Conservation (phyloP, 2,113 vertebrate genomes). For the Oceanites oceanicus region DNA sequence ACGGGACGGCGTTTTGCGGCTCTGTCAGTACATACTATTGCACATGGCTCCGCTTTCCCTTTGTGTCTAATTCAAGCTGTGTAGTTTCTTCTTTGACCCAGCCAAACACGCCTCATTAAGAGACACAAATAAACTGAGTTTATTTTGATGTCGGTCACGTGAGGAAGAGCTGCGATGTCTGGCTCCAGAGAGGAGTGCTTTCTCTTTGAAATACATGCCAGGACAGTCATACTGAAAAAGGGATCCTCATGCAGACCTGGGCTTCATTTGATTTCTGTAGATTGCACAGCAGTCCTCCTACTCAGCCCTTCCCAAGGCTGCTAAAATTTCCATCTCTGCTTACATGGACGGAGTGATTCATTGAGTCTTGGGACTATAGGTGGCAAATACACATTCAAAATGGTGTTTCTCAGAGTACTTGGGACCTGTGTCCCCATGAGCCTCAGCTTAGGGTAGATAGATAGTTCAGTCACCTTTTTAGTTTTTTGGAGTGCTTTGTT, state of each 20-base stretch:
- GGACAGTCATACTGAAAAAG: background rate
- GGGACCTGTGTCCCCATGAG: background rate
- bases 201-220: background rate
- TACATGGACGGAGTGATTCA: background rate
- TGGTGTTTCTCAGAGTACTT: background rate
- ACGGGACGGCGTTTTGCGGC: fast-evolving
- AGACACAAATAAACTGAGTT: background rate
- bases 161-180: background rate
- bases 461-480: background rate
- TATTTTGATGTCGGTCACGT: background rate
- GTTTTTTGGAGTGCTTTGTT: background rate
- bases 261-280: background rate
- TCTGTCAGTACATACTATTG: background rate
- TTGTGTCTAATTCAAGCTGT: background rate
- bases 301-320: background rate
- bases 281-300: background rate
- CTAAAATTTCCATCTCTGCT: background rate
- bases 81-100: background rate
- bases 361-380: background rate
- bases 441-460: background rate
- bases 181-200: background rate
- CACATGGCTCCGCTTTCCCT: fast-evolving
- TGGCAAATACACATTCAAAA: background rate
- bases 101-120: background rate
- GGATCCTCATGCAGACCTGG: background rate